A percentile compares a stretch with the other conserved stretches of the same genome.
Conservation (phyloP, 1,140 invertebrate species). For the Bacillus rossius region DNA sequence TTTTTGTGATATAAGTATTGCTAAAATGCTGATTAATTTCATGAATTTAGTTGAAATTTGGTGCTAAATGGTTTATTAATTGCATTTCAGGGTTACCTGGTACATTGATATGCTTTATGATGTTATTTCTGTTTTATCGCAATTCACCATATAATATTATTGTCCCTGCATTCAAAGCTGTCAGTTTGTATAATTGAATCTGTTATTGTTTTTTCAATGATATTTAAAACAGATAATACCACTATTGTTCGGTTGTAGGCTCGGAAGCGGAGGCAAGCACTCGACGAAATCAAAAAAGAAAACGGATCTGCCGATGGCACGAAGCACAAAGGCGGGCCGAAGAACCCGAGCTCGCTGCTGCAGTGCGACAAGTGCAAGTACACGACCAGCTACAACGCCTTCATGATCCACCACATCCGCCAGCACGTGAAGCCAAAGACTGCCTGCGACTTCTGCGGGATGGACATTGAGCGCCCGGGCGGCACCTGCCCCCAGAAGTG, state of each 20-base stretch:
- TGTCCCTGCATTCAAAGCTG: no score
- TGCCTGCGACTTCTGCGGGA: conserved; percentile 5
- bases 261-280: conserved; percentile 25
- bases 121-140: no score
- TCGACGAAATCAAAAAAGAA: conserved; percentile 6
- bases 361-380: conserved; percentile 43
- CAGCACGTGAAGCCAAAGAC: conserved; percentile 28
- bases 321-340: conserved; percentile 8
- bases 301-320: conserved; percentile 1
- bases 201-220: no score
- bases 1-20: no score
- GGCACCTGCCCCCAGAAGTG: conserved; percentile 6
- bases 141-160: no score
- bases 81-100: no score
- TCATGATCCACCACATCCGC: conserved; percentile 35
- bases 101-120: no score
- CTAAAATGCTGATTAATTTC: no score
- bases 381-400: conserved; percentile 36
- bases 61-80: no score
- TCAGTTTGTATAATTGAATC: no score
- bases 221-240: no score
- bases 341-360: conserved; percentile 28
- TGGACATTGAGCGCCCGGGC: neutral
- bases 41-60: no score
- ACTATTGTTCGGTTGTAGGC: conserved; percentile 11